Evolutionary conservation across 2,888 invertebrate genomes (phyloP), one percentile per base, ranked within the genome.

Genomic region (Clitarchus hookeri): DNA sequence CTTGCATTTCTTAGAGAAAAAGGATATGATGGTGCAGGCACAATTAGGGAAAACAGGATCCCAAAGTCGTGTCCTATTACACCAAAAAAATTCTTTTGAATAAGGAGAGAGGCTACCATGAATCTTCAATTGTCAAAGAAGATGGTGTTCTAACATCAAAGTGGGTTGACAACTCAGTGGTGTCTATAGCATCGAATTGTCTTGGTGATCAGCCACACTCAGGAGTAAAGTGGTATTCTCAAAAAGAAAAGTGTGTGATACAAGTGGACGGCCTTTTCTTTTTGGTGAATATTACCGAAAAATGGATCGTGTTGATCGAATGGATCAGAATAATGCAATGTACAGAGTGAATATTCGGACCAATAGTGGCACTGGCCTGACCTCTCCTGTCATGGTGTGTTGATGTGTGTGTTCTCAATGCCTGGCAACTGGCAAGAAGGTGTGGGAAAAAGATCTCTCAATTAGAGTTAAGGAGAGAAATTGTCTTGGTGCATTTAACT

Each of bases 31-130:
- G 83, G 27, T n/a, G 27, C 23, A 83, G 44, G 36, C 19, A 27
- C 83, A n/a, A 12, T 27, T 44, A 83, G 44, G 27, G 44, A 83
- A 83, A 83, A 83, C 83, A 83, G 83, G 44, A 44, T 44, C 11
- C 83, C 83, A 12, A 83, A 36, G 44, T 83, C 2, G 12, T 83
- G 16, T 12, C 83, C 83, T 44, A 83, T 83, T 27, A 11, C 36
- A 44, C 27, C 83, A 82, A 83, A 83, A 44, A 36, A 83, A 16
- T n/a, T 6, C 25, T 83, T 53, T 8, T 23, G 23, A 83, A 83
- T 27, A 83, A 83, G 9, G 83, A 83, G 26, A 83, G 6, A 4
- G 83, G 27, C 6, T n/a, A 44, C 12, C 44, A n/a, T 36, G 83
- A 83, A 44, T 36, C 6, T 36, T 83, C 83, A 16, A 23, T 19